Percentiles rank a stretch among this genome's conserved stretches.
phyloP scores from a whole-genome alignment of 1,140 invertebrate genomes.

The Sitophilus oryzae region DNA sequence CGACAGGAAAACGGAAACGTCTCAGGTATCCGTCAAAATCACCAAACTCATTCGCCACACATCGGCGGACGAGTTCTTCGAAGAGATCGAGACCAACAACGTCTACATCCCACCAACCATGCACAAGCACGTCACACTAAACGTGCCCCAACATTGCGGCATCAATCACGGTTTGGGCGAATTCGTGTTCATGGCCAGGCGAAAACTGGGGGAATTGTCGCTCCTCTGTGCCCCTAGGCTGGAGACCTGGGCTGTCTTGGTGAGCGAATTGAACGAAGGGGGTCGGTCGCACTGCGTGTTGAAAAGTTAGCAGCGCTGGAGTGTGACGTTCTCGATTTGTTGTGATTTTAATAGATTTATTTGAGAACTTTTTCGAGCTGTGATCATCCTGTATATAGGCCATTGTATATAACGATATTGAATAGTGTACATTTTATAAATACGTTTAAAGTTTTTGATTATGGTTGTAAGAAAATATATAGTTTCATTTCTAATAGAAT shows the following conservation, averaged over 20 bases:
- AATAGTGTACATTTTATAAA: too few species aligned
- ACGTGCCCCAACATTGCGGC: constrained; percentile 61
- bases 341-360: too few species aligned
- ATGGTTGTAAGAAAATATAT: too few species aligned
- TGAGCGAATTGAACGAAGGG: constrained; percentile 51
- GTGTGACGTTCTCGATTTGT: neutral
- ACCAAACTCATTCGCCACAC: constrained; percentile 60
- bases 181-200: constrained; percentile 73
- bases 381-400: constrained; percentile 7
- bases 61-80: constrained; percentile 38
- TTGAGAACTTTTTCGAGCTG: constrained; percentile 4
- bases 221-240: constrained; percentile 67
- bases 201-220: constrained; percentile 62
- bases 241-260: constrained; percentile 60
- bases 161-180: constrained; percentile 64
- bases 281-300: constrained; percentile 62
- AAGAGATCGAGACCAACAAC: constrained; percentile 37
- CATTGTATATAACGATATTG: too few species aligned
- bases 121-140: constrained; percentile 45
- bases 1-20: constrained; percentile 55
- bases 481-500: too few species aligned
- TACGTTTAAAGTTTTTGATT: too few species aligned
- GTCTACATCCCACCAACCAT: constrained; percentile 1
- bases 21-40: constrained; percentile 60
- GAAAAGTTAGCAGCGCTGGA: constrained; percentile 36